phyloP scores from a whole-genome alignment of 2,888 invertebrate species.

The Saturnia pavonia region DNA sequence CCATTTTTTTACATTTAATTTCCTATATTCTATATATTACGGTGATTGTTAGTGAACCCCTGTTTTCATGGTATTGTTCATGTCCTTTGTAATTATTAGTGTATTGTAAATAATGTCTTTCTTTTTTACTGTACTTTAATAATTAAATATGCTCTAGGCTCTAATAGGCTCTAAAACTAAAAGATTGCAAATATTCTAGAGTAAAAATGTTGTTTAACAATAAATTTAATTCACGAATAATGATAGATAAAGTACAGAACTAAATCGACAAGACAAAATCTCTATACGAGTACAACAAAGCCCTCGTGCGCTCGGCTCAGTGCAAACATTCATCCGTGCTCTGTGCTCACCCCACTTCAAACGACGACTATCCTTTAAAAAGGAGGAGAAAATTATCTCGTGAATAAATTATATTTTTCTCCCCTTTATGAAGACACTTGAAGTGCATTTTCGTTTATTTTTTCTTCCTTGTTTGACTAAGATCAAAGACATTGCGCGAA shows the following conservation, averaged over 20 bases:
- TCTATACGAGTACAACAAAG: conserved; percentile 40
- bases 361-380: conserved; percentile 65
- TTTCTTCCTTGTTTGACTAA: conserved; percentile 67
- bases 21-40: too few relatives aligned
- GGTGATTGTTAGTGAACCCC: too few relatives aligned
- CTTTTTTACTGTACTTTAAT: too few relatives aligned
- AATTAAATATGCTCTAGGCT: too few relatives aligned
- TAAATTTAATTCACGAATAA: neutral
- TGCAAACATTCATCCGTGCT: conserved; percentile 69
- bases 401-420: conserved; percentile 81
- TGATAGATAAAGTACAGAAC: conserved; percentile 29
- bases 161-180: too few relatives aligned
- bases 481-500: conserved; percentile 77
- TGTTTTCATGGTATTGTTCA: too few relatives aligned
- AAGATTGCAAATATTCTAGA: neutral
- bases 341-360: conserved; percentile 62
- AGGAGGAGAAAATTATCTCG: conserved; percentile 80
- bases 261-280: conserved; percentile 47
- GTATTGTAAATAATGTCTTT: too few relatives aligned
- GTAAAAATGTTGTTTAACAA: neutral
- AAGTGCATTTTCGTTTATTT: conserved; percentile 79
- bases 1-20: too few relatives aligned
- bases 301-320: conserved; percentile 49
- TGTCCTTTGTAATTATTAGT: too few relatives aligned
- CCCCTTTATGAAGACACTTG: conserved; percentile 79